Percentiles rank a stretch among this genome's conserved stretches.
phyloP scores from a whole-genome alignment of 2,797 vertebrate genomes.

The Sarcophilus harrisii region DNA sequence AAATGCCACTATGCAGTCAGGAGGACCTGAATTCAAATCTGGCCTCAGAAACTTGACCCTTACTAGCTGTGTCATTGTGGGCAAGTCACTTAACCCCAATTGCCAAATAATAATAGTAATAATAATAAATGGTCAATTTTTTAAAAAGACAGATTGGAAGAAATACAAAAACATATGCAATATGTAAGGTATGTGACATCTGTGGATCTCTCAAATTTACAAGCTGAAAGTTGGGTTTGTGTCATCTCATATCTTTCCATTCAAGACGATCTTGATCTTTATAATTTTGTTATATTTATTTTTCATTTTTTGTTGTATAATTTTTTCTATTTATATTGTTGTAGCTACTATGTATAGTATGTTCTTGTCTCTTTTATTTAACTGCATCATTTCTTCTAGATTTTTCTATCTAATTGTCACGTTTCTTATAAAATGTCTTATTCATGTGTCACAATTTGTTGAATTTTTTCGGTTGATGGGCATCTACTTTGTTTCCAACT shows the following conservation, averaged over 20 bases:
- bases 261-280: not conserved
- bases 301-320: not conserved
- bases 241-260: not conserved
- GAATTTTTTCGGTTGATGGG: not conserved
- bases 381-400: not conserved
- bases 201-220: not conserved
- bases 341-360: not conserved
- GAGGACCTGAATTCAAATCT: too few species aligned
- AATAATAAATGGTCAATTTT: too few species aligned
- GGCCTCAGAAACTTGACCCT: too few species aligned
- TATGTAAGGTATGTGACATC: not conserved
- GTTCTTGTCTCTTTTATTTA: not conserved
- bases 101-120: too few species aligned
- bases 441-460: not conserved
- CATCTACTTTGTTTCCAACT: not conserved
- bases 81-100: too few species aligned
- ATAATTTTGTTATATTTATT: not conserved
- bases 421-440: not conserved
- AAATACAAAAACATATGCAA: not conserved
- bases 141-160: not conserved
- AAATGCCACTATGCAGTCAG: too few species aligned
- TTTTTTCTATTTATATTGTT: not conserved
- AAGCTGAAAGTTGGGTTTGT: not conserved
- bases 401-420: not conserved
- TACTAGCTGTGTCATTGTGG: too few species aligned